Evolutionary conservation across 64 coral and sea anemone genomes (phyloP), one percentile per base, ranked within the genome.

Genomic region (Pocillopora damicornis): DNA sequence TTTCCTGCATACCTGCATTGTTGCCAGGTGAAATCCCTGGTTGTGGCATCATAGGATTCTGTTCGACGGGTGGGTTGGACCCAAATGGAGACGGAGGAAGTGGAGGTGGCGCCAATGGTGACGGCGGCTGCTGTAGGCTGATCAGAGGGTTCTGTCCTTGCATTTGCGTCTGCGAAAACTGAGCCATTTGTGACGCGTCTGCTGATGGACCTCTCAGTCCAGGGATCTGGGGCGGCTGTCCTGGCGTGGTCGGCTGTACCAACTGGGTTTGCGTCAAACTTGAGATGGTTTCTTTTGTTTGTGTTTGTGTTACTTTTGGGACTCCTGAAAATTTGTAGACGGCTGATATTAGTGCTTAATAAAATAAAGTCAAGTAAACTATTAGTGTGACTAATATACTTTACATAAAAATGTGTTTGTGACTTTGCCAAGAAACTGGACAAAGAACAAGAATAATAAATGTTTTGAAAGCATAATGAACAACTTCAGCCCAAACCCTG

Each of bases 191-290:
- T 72, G 81, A 15, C 17, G 37, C 37, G 5, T 85, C 81, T 30
- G 16, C 22, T 26, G 64, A 13, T 73, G 81, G 37, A 56, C 37
- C 37, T n/a, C 22, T 73, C 22, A 85, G 12, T 58, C 81, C 81
- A 73, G 81, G 81, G 17, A 85, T 51, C 16, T 83, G 64, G 26
- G 42, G 36, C 45, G 38, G 25, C 20, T 72, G 65, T 72, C 12
- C 81, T n/a, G 81, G 81, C 65, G n/a, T 66, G 2, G 65, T 34
- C 18, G 56, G 35, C 16, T 58, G 63, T 16, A 65, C 26, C 22
- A 85, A 17, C 16, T 63, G 81, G 16, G 81, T 85, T 65, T 85
- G 81, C 2, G 63, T 25, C 68, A 85, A 73, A 1, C 81, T 63
- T 12, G 81, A 38, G 37, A 85, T 85, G 1, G 65, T 85, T 57